Evolutionary conservation across 2,113 vertebrate species (phyloP), one percentile per base, ranked within the genome.

Genomic region (Eurypyga helias): DNA sequence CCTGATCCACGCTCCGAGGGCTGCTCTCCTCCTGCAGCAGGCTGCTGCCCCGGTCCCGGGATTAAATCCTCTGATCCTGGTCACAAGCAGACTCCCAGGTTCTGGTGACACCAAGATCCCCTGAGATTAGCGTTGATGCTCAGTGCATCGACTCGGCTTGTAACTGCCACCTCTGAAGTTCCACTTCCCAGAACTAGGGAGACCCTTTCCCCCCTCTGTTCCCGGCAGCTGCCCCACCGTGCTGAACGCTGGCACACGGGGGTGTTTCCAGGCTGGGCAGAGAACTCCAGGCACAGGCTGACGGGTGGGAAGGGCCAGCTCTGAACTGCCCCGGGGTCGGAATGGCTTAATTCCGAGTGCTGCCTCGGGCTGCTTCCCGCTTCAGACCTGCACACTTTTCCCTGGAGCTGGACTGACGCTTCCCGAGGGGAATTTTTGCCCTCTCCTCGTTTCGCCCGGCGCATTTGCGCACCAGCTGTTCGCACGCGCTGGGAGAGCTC

Each of bases 181-280:
- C 41, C 29, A 0, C 60, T 85, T 45, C 67, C 58, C 49, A 34
- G 80, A 34, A 17, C 17, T 28, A 21, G 76, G 46, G 38, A 66
- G 14, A 13, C 23, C 45, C n/a, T 1, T 60, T 52, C 28, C 49
- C 33, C n/a, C 11, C 5, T 31, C 45, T 33, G 45, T 20, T 75
- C 36, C 55, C 41, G 33, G 1, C 49, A 43, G 24, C 79, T 61
- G 38, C 82, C 55, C 38, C 17, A 11, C 23, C 36, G 0, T 65
- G 26, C 48, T 26, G 0, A 33, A 7, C 64, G 49, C 31, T 38
- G 52, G 29, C n/a, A 17, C 0, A 0, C 46, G 21, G 0, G 0
- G 26, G 2, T 38, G 0, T 41, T 38, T 43, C 21, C 29, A 41
- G 67, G 41, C 51, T 64, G 85, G 65, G 28, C 29, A 13, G 92